Conservation (phyloP, 2,888 invertebrate genomes). For the Acanthacorydalis orientalis region DNA sequence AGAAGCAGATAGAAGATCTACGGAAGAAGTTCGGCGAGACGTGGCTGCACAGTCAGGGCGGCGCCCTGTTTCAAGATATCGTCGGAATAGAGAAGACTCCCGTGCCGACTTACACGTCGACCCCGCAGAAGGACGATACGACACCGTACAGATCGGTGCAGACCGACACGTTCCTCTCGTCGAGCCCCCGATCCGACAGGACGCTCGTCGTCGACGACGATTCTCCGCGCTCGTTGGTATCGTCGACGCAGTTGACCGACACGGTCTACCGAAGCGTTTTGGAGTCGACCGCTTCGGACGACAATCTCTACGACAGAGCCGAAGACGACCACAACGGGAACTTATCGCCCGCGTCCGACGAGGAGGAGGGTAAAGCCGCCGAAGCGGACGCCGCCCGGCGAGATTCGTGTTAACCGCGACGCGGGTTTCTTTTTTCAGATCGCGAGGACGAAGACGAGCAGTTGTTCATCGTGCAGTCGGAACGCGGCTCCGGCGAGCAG, state of each 20-base stretch:
- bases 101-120: constrained; percentile 12
- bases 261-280: neutral
- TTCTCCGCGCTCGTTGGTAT: neutral
- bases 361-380: constrained; percentile 18
- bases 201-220: constrained; percentile 1
- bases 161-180: neutral
- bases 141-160: neutral
- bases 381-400: too few species aligned
- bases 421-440: too few species aligned
- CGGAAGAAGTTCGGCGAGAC: constrained; percentile 38
- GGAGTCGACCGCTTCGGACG: constrained; percentile 1
- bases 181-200: neutral
- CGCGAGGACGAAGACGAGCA: neutral
- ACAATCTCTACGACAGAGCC: neutral
- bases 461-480: constrained; percentile 17
- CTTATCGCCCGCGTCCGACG: constrained; percentile 12
- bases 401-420: too few species aligned
- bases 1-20: constrained; percentile 37
- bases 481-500: constrained; percentile 18
- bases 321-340: constrained; percentile 4
- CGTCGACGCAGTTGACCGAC: neutral
- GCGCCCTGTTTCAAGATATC: constrained; percentile 31
- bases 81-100: constrained; percentile 29
- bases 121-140: constrained; percentile 10
- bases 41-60: constrained; percentile 39